Conservation (phyloP, 2,113 vertebrate genomes). For the Serilophus lunatus region DNA sequence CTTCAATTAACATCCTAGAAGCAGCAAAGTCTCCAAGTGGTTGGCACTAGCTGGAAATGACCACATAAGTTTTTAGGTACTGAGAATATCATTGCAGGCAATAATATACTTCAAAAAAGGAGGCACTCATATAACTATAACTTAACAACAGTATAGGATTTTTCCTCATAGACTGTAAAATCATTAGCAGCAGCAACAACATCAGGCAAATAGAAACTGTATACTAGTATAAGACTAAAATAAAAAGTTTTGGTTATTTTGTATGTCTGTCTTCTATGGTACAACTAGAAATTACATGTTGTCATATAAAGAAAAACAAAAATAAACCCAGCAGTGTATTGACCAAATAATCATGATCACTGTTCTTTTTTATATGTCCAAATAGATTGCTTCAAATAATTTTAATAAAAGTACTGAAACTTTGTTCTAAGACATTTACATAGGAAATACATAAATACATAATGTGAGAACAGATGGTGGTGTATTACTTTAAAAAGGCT, state of each 20-base stretch:
- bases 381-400: not conserved
- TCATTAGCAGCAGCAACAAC: not conserved
- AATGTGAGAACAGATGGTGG: slow-evolving; percentile 23
- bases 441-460: slow-evolving; percentile 9
- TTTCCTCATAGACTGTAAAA: not conserved
- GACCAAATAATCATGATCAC: not conserved
- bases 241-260: not conserved
- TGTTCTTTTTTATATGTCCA: not conserved
- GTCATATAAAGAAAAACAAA: not conserved
- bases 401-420: not conserved
- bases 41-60: not conserved
- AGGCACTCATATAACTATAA: not conserved
- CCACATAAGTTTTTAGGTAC: not conserved
- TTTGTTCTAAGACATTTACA: not conserved
- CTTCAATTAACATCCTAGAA: accelerated
- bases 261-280: not conserved
- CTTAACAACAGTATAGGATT: not conserved
- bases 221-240: not conserved
- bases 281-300: not conserved
- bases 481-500: slow-evolving; percentile 4
- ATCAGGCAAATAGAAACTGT: not conserved
- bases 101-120: not conserved
- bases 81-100: not conserved
- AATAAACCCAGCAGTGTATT: not conserved
- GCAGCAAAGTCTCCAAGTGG: not conserved